Evolutionary conservation across 2,113 vertebrate genomes (phyloP).

Genomic region (Apodemus sylvaticus): DNA sequence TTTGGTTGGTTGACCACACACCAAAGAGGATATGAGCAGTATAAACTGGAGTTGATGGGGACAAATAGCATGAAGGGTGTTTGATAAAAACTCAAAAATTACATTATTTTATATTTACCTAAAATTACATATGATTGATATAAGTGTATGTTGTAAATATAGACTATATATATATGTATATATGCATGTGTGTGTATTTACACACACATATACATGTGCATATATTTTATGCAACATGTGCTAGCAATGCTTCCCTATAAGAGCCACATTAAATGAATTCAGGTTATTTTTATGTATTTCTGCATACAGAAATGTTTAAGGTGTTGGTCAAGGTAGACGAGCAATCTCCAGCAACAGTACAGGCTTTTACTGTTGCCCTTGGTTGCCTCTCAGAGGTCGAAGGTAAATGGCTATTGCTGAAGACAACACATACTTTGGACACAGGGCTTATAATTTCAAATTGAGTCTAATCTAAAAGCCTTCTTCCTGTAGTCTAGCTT

Average conservation of each 20-base stretch:
- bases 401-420: background rate
- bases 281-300: too few species aligned
- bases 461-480: background rate
- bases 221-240: too few species aligned
- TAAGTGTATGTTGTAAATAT: background rate
- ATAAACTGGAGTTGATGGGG: background rate
- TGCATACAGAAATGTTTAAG: background rate
- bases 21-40: background rate
- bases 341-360: background rate
- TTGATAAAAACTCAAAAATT: background rate
- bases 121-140: background rate
- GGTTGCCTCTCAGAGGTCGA: background rate
- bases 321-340: background rate
- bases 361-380: background rate
- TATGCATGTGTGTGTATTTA: background rate
- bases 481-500: background rate
- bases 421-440: background rate
- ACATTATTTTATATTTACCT: background rate
- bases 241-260: background rate
- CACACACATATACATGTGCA: background rate
- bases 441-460: background rate
- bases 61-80: background rate
- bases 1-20: background rate
- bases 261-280: too few species aligned
- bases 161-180: background rate